Base-by-base conservation (phyloP, 2,888 invertebrate genomes). In the Melanostoma scalare region DNA sequence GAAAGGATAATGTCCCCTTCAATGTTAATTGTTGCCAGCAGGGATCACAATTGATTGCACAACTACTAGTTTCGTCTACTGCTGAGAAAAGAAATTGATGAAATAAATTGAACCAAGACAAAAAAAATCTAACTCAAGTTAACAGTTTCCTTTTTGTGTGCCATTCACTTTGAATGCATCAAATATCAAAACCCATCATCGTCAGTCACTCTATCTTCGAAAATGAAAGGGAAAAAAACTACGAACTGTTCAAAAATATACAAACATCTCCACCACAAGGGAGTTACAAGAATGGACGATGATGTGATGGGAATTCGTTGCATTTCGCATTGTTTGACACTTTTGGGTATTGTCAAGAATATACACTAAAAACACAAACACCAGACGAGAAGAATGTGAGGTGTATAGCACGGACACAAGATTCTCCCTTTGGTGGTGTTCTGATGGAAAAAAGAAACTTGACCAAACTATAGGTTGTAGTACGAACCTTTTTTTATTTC, bases 251-350 rank as follows among this genome's bases (percentile, higher is more conserved):
- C 10, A 60, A 69, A 60, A 35, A 30, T 48, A 20, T n/a, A 68
- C 38, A 76, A 67, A 36, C 30, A 53, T 58, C 50, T 56, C 61
- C 31, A 55, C 65, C 48, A 63, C 75, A 50, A 63, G 30, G 38
- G 56, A 56, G 44, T 38, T 52, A 65, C 71, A 74, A 20, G 50
- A 50, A 50, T 30, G 48, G 48, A 44, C 61, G 58, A 63, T 63
- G 81, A 63, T 74, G 63, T 63, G 65, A 63, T 74, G 78, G 82
- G 74, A 84, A 84, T 78, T 78, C 78, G 60, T 78, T 78, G 82
- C 82, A 78, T 84, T 73, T 71, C 78, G 74, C 53, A 78, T 84
- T 78, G 78, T 84, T 78, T 84, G 78, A 84, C 82, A 84, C 78
- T 78, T 77, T 78, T 38, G 78, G 68, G 78, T 65, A 78, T 84